Conservation (phyloP, 2,888 invertebrate species). For the Gerosis bhagava region DNA sequence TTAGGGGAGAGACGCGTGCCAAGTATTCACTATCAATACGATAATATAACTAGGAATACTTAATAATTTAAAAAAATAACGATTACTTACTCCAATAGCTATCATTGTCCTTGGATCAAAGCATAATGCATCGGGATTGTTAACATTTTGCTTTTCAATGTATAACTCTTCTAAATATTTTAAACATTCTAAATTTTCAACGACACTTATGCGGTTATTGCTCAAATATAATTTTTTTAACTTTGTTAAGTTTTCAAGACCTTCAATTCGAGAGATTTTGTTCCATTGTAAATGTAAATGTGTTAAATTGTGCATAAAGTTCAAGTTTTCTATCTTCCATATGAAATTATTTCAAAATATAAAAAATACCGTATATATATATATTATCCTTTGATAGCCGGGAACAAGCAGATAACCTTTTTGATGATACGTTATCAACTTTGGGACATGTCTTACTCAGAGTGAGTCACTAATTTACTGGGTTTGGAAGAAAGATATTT, state of each 20-base stretch:
- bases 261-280: slow-evolving; percentile 86
- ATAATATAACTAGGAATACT: too few species aligned
- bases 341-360: slow-evolving; percentile 94
- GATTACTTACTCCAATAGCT: slow-evolving; percentile 80
- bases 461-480: too few species aligned
- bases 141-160: slow-evolving; percentile 85
- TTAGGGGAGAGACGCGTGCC: too few species aligned
- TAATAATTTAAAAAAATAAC: too few species aligned
- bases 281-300: slow-evolving; percentile 90
- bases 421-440: too few species aligned
- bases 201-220: slow-evolving; percentile 85
- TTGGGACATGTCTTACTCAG: too few species aligned
- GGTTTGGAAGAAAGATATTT: too few species aligned
- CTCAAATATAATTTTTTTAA: slow-evolving; percentile 90
- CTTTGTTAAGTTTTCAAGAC: slow-evolving; percentile 82
- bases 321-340: slow-evolving; percentile 87
- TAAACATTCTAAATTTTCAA: slow-evolving; percentile 86
- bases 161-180: slow-evolving; percentile 85
- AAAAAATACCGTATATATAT: too few species aligned
- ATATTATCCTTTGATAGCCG: too few species aligned
- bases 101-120: slow-evolving; percentile 85
- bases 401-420: too few species aligned
- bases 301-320: slow-evolving; percentile 84
- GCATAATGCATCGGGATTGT: slow-evolving; percentile 80
- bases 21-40: too few species aligned